phyloP scores from a whole-genome alignment of 2,113 vertebrate species.

The Callipepla californica region DNA sequence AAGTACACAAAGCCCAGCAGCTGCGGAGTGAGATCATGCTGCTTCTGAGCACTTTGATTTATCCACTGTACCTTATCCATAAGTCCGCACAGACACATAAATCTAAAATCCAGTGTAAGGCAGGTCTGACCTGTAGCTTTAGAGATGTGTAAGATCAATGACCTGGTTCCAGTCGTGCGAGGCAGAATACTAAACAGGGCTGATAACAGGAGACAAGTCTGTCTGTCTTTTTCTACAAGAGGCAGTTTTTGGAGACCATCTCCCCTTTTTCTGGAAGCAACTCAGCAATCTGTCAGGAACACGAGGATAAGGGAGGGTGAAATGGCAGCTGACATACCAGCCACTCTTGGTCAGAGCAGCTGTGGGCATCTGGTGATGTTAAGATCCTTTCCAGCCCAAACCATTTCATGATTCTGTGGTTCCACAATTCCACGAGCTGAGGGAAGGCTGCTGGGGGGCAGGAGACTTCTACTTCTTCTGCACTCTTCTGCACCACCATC shows the following conservation, averaged over 20 bases:
- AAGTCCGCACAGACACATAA: not conserved
- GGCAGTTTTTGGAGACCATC: not conserved
- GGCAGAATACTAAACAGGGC: not conserved
- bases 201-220: not conserved
- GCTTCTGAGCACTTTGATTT: not conserved
- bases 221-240: not conserved
- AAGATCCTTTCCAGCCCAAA: not conserved
- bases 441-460: not conserved
- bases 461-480: slow-evolving; percentile 36
- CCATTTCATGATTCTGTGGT: too few species aligned
- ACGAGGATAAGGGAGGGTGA: not conserved
- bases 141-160: not conserved
- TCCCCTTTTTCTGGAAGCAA: not conserved
- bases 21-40: not conserved
- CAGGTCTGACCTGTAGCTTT: not conserved
- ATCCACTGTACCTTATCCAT: not conserved
- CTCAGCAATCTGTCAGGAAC: not conserved
- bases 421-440: not conserved
- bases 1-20: not conserved
- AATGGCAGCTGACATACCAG: not conserved
- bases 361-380: not conserved
- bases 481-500: not conserved
- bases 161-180: not conserved
- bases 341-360: not conserved
- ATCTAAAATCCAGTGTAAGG: not conserved